Evolutionary conservation across 2,888 invertebrate genomes (phyloP).

Genomic region (Scaptodrosophila latifasciaeformis): DNA sequence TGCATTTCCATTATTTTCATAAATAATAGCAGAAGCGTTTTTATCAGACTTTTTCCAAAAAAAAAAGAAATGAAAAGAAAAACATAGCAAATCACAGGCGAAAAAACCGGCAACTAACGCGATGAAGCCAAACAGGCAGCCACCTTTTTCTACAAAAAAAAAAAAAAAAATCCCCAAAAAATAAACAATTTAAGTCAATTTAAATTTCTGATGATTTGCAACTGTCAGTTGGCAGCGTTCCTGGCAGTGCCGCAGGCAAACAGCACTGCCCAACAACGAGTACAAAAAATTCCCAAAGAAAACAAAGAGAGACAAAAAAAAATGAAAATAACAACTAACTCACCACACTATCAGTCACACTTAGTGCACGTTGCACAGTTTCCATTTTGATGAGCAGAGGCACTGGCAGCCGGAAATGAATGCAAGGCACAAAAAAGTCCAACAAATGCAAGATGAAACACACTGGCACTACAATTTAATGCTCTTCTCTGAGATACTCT

Average conservation of each 20-base stretch:
- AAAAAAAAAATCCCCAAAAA: conserved; percentile 25
- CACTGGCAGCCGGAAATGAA: conserved; percentile 39
- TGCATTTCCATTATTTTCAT: conserved; percentile 67
- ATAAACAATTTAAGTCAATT: conserved; percentile 66
- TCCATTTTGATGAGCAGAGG: conserved; percentile 62
- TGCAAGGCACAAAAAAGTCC: conserved; percentile 9
- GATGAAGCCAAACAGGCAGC: neutral
- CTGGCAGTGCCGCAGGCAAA: conserved; percentile 16
- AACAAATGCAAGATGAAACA: neutral
- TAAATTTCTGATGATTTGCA: conserved; percentile 67
- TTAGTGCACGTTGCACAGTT: conserved; percentile 64
- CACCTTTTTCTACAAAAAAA: conserved; percentile 8
- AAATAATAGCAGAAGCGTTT: conserved; percentile 42
- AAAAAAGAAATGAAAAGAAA: conserved; percentile 27
- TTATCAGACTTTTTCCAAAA: conserved; percentile 42
- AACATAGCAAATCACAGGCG: neutral
- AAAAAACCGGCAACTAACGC: neutral
- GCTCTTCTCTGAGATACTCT: too few species aligned
- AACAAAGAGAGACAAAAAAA: conserved; percentile 33
- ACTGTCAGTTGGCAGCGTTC: conserved; percentile 55
- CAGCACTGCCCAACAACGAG: conserved; percentile 1
- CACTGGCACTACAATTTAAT: too few species aligned
- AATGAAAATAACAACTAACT: conserved; percentile 62
- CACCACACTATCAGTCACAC: conserved; percentile 65
- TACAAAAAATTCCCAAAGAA: neutral